phyloP scores from a whole-genome alignment of 2,113 vertebrate species.

The Otus sunia region DNA sequence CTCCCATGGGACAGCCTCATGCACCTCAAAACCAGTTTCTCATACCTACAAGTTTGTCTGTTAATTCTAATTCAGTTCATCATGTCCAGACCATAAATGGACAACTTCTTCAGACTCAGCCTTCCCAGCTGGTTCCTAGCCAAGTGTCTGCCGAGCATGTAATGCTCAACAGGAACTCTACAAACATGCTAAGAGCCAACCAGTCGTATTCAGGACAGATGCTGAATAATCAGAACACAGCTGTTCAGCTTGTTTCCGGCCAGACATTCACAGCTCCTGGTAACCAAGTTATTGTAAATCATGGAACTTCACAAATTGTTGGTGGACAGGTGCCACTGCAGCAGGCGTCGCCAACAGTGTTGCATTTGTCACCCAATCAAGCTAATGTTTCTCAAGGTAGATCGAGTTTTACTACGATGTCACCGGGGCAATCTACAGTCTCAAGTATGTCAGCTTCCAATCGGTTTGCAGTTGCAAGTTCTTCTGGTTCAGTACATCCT shows the following conservation, averaged over 20 bases:
- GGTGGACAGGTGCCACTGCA: slow-evolving; percentile 82
- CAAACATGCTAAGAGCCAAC: slow-evolving; percentile 79
- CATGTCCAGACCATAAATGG: slow-evolving; percentile 86
- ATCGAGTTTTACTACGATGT: slow-evolving; percentile 69
- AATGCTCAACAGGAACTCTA: slow-evolving; percentile 79
- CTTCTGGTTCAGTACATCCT: slow-evolving; percentile 74
- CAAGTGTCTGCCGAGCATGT: slow-evolving; percentile 79
- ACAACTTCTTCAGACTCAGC: slow-evolving; percentile 82
- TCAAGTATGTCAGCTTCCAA: slow-evolving; percentile 77
- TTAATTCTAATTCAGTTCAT: slow-evolving; percentile 85
- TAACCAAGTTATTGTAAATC: slow-evolving; percentile 91
- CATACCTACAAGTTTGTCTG: slow-evolving; percentile 85
- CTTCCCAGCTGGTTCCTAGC: slow-evolving; percentile 76
- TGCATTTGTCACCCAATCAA: slow-evolving; percentile 83
- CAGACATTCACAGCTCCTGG: slow-evolving; percentile 85
- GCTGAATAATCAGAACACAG: slow-evolving; percentile 84
- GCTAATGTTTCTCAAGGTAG: slow-evolving; percentile 77
- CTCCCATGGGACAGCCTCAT: slow-evolving; percentile 86
- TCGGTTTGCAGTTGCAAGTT: slow-evolving; percentile 83
- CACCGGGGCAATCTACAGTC: slow-evolving; percentile 67
- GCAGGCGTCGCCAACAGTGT: slow-evolving; percentile 77
- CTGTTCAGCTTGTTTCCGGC: slow-evolving; percentile 89
- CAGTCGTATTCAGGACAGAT: slow-evolving; percentile 85
- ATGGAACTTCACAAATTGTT: slow-evolving; percentile 78
- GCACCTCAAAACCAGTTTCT: slow-evolving; percentile 87